Evolutionary conservation across 2,888 invertebrate genomes (phyloP), one percentile per base, ranked within the genome.

Genomic region (Euplagia quadripunctaria): DNA sequence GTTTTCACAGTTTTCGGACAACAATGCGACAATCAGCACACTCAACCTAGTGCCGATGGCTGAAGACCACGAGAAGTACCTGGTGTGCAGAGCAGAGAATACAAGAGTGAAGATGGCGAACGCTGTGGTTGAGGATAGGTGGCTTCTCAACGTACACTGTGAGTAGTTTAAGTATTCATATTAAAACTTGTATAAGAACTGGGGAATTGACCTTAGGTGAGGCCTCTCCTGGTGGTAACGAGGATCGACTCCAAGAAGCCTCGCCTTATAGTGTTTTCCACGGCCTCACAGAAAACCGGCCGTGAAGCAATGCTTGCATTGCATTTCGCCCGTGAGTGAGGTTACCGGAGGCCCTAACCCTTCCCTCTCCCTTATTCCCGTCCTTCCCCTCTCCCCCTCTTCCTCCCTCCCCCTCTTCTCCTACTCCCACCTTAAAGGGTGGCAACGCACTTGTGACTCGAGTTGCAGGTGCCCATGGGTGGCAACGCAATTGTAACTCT

Each of bases 91-190:
- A 73, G 98, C 97, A 14, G 98, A 98, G 85, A 98, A 98, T 89
- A 96, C 97, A 72, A 96, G 97, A 86, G 97, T 98, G 1, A 70
- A 70, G 63, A 46, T 61, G 86, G 96, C 97, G 4, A 97, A 97
- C 88, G 97, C 98, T 64, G 97, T 97, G 61, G 96, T 98, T 82
- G 98, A 98, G 92, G 98, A 98, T 87, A 97, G 97, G 76, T 98
- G 98, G 98, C 97, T 97, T 90, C 96, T 98, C 86, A 93, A 94
- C 74, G 98, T 98, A 86, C 97, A 98, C 90, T 98, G 98, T 98
- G 96, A 98, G 98, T 97, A 84, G 31, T 17, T 49, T 17, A 31
- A n/a, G 4, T 6, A 31, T 41, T 51, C 41, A 9, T 9, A 49
- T 51, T 67, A 52, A 20, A 46, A 31, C 9, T 31, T 11, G 6